Conservation (phyloP, 2,797 vertebrate genomes). For the Spinus olivaceus region DNA sequence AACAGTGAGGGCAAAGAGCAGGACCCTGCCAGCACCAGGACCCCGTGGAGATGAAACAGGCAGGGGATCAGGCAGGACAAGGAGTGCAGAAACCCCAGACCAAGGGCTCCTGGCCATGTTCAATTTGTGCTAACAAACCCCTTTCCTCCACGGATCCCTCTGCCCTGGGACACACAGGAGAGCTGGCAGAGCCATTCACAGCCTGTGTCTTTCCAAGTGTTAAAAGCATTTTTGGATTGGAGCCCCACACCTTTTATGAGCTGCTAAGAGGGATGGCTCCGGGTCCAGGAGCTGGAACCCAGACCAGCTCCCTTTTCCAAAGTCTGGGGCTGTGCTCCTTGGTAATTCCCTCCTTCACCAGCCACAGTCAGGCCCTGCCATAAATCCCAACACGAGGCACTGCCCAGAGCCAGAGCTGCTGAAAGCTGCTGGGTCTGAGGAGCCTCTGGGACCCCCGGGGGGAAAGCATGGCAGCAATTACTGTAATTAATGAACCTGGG, state of each 20-base stretch:
- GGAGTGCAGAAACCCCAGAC: background rate
- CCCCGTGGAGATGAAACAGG: background rate
- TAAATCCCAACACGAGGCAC: background rate
- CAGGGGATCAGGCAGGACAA: background rate
- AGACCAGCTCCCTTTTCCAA: background rate
- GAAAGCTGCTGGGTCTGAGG: background rate
- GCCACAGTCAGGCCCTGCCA: background rate
- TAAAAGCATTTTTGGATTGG: slow-evolving; percentile 44
- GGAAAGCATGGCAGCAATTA: background rate
- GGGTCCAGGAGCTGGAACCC: background rate
- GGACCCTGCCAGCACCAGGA: background rate
- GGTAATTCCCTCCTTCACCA: background rate
- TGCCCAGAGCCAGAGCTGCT: background rate
- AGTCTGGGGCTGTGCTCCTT: background rate
- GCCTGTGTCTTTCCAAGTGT: background rate
- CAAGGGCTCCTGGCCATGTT: background rate
- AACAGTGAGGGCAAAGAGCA: background rate
- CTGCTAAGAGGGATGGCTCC: background rate
- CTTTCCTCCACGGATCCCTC: background rate
- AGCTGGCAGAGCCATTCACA: background rate
- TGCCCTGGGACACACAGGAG: background rate
- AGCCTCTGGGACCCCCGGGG: background rate
- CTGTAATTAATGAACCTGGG: background rate
- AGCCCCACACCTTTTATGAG: slow-evolving; percentile 20
- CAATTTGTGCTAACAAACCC: background rate